Base-by-base conservation (phyloP, 2,113 vertebrate genomes). In the Genyomyrus donnyi region DNA sequence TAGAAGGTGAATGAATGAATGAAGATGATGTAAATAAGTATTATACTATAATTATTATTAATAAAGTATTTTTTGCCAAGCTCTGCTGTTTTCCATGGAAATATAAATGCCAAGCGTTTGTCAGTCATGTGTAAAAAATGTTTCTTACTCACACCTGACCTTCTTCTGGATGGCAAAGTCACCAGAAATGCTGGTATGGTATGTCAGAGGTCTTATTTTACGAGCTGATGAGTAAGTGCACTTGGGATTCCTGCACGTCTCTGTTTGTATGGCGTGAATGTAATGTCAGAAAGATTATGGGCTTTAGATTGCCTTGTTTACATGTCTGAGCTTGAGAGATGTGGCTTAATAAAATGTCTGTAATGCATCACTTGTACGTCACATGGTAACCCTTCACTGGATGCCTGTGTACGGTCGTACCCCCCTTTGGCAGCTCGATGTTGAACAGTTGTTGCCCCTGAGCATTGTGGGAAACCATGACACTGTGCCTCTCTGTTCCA, bases 401-500 rank as follows among this genome's bases (percentile, higher is more conserved):
- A 45, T 53, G 50, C 21, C 6, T 87, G 49, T 87, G n/a, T 89
- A 2, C 45, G 17, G 49, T 39, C 35, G n/a, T 13, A 11, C 24
- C 15, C 31, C 31, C 48, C n/a, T 27, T 35, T 80, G 7, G 35
- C 5, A 19, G 17, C 21, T 8, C 13, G 17, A 11, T 89, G 66
- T 13, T 31, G 66, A 52, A 50, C 52, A 62, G 35, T 48, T 85
- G n/a, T 45, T 85, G 24, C 5, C 77, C 35, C 9, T 13, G 50
- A 42, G 89, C 35, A 46, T 56, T 49, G n/a, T 70, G 58, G 45
- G 46, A 70, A 27, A 87, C 3, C 27, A 24, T 90, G 46, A 42
- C 3, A 0, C 1, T 17, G 31, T 89, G 4, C 42, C 42, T 77
- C 42, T 24, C 9, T 87, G 24, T 90, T 4, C 0, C 93, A 99